phyloP scores from a whole-genome alignment of 1,140 invertebrate species.

The Monochamus saltuarius region DNA sequence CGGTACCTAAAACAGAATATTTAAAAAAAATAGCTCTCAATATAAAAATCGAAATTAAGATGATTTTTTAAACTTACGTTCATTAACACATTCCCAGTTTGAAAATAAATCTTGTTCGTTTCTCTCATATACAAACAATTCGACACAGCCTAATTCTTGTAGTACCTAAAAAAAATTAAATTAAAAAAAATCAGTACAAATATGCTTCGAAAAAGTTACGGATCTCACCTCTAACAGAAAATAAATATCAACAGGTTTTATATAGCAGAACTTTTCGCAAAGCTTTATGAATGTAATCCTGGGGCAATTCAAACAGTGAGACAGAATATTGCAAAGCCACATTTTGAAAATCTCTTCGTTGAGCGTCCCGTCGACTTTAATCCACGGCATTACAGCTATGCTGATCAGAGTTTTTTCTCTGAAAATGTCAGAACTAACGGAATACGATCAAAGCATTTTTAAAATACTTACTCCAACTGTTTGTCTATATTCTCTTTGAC shows the following conservation, averaged over 20 bases:
- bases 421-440: slow-evolving; percentile 20
- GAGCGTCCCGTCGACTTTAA: slow-evolving; percentile 70
- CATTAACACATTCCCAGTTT: slow-evolving; percentile 11
- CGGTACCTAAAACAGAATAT: slow-evolving; percentile 30
- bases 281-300: slow-evolving; percentile 58
- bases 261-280: slow-evolving; percentile 56
- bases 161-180: slow-evolving; percentile 36
- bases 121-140: slow-evolving; percentile 24
- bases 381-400: slow-evolving; percentile 65
- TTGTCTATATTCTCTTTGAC: slow-evolving; percentile 1
- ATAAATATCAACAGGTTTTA: slow-evolving; percentile 50
- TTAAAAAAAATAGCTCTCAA: not conserved
- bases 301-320: slow-evolving; percentile 63
- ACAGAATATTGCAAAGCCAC: slow-evolving; percentile 66
- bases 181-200: not conserved
- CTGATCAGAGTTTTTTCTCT: slow-evolving; percentile 52
- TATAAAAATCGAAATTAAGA: not conserved
- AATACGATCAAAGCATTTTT: slow-evolving; percentile 14
- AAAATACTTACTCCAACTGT: slow-evolving; percentile 22
- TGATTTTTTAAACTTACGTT: slow-evolving; percentile 24
- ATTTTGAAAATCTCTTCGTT: slow-evolving; percentile 69
- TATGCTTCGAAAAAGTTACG: not conserved
- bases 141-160: slow-evolving; percentile 35
- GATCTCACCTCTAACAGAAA: slow-evolving; percentile 39
- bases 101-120: slow-evolving; percentile 25